phyloP scores from a whole-genome alignment of 37 sponge, comb jelly and placozoan species.

The Ephydatia muelleri region DNA sequence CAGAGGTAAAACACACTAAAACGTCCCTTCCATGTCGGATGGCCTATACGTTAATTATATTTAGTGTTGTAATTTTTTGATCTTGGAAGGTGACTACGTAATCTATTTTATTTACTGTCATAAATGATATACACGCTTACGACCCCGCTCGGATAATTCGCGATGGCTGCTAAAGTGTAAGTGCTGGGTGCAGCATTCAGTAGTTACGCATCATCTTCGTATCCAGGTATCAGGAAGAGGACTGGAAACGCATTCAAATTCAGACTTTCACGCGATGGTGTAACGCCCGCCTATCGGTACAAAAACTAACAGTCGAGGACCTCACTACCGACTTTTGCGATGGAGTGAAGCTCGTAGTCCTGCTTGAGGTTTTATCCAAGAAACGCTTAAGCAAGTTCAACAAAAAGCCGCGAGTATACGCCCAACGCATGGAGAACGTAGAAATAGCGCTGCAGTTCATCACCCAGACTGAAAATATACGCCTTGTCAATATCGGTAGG shows the following conservation, averaged over 20 bases:
- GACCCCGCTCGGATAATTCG: too few relatives aligned
- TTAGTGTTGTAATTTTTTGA: too few relatives aligned
- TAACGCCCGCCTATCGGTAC: conserved; percentile 76
- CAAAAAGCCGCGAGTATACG: conserved; percentile 56
- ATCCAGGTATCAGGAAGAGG: conserved; percentile 23
- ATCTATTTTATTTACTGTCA: too few relatives aligned
- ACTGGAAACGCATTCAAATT: conserved; percentile 84
- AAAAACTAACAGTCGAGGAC: conserved; percentile 39
- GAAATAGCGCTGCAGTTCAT: conserved; percentile 60
- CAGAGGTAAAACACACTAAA: too few relatives aligned
- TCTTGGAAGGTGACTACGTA: too few relatives aligned
- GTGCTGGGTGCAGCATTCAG: too few relatives aligned
- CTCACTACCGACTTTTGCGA: conserved; percentile 63
- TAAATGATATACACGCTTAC: too few relatives aligned
- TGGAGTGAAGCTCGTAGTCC: conserved; percentile 70
- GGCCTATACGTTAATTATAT: too few relatives aligned
- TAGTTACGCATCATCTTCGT: too few relatives aligned
- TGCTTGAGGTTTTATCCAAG: conserved; percentile 70
- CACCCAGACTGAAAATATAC: conserved; percentile 35
- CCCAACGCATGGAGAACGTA: conserved; percentile 80
- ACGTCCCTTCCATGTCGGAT: too few relatives aligned
- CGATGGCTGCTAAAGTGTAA: too few relatives aligned
- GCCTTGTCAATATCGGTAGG: conserved; percentile 65
- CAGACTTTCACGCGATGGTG: conserved; percentile 90
- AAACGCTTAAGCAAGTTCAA: conserved; percentile 55